phyloP scores from a whole-genome alignment of 2,797 vertebrate genomes.

The Champsocephalus gunnari region DNA sequence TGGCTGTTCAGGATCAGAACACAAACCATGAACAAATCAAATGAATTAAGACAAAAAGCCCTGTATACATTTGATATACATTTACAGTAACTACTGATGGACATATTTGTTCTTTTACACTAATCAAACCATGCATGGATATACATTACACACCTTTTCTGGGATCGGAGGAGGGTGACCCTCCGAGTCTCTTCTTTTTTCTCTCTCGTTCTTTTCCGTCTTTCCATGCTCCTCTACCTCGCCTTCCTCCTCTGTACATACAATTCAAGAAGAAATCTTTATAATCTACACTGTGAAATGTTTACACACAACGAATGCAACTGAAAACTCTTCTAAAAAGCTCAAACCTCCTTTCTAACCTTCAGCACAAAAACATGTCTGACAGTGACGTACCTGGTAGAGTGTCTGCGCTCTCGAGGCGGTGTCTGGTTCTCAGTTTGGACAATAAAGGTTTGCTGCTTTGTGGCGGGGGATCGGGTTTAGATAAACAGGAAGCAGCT shows the following conservation, averaged over 20 bases:
- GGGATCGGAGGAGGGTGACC: conserved; percentile 82
- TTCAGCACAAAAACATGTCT: not conserved
- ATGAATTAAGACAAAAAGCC: not conserved
- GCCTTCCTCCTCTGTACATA: conserved; percentile 77
- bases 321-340: conserved; percentile 8
- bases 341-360: not conserved
- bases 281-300: not conserved
- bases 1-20: conserved; percentile 69
- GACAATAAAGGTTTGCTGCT: conserved; percentile 85
- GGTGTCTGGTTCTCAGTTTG: conserved; percentile 83
- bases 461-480: conserved; percentile 85
- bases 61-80: not conserved
- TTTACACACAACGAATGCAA: not conserved
- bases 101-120: not conserved
- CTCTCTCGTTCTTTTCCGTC: conserved; percentile 74
- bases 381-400: conserved; percentile 63
- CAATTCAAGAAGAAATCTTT: conserved; percentile 2
- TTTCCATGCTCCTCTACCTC: conserved; percentile 72
- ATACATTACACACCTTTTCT: conserved; percentile 75
- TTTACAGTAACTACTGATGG: not conserved
- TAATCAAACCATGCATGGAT: not conserved
- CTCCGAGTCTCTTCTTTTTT: conserved; percentile 76
- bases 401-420: conserved; percentile 76
- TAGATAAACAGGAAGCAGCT: conserved; percentile 57
- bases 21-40: conserved; percentile 23